Conservation (phyloP, 1,140 invertebrate genomes). For the Drosophila parvula region DNA sequence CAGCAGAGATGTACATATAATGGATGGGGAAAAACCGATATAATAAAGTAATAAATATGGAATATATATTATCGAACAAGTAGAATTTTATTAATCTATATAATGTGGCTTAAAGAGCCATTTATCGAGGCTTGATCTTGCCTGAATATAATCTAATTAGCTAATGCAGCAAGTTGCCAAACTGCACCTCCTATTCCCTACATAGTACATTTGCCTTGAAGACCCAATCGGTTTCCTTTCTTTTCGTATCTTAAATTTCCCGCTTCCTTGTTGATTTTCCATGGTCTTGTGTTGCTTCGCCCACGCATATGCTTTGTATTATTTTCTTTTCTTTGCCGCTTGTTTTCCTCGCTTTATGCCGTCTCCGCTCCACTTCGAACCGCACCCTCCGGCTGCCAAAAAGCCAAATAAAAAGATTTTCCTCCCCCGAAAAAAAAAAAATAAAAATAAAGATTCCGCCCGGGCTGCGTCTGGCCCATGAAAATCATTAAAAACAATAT, state of each 20-base stretch:
- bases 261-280: constrained; percentile 45
- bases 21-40: not conserved
- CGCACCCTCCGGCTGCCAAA: constrained; percentile 51
- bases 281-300: constrained; percentile 51
- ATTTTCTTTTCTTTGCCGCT: constrained; percentile 30
- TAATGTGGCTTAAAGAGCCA: not conserved
- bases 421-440: constrained; percentile 12
- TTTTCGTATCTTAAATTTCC: constrained; percentile 6
- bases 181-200: constrained; percentile 33
- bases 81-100: too few relatives aligned
- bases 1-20: too few relatives aligned
- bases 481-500: constrained; percentile 80
- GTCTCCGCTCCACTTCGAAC: not conserved
- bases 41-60: too few relatives aligned
- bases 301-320: constrained; percentile 68
- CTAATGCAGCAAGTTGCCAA: constrained; percentile 43
- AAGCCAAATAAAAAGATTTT: constrained; percentile 64
- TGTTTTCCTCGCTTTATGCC: constrained; percentile 29
- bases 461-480: constrained; percentile 42
- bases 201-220: constrained; percentile 19
- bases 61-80: not conserved
- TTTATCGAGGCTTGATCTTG: too few relatives aligned
- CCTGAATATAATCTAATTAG: constrained; percentile 48
- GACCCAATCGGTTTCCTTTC: not conserved
- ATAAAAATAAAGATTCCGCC: constrained; percentile 39